Evolutionary conservation across 2,888 invertebrate species (phyloP).

Genomic region (Acanthopleura granulata): DNA sequence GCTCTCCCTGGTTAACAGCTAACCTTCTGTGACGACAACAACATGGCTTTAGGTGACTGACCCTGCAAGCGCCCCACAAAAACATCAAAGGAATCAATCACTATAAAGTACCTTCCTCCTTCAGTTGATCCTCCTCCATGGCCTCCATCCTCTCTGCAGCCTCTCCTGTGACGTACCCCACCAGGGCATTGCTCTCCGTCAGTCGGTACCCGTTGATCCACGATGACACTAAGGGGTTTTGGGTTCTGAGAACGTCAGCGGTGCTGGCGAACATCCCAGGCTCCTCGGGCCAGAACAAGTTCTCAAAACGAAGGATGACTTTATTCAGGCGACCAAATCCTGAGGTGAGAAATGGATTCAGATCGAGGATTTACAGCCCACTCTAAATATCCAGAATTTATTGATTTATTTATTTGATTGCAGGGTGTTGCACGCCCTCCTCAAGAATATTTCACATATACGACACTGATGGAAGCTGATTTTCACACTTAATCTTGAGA

Average conservation of each 20-base stretch:
- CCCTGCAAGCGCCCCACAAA: too few species aligned
- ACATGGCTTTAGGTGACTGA: too few species aligned
- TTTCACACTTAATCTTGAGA: too few species aligned
- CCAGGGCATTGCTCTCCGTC: not conserved
- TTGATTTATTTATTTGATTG: too few species aligned
- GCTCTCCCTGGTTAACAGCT: too few species aligned
- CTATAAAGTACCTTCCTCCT: slow-evolving; percentile 2
- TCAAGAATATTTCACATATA: too few species aligned
- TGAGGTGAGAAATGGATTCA: not conserved
- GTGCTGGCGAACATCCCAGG: slow-evolving; percentile 3
- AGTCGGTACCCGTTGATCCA: slow-evolving; percentile 15
- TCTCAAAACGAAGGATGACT: slow-evolving; percentile 16
- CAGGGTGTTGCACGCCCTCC: too few species aligned
- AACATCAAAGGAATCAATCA: too few species aligned
- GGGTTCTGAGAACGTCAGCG: not conserved
- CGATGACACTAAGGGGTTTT: not conserved
- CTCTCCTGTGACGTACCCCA: slow-evolving; percentile 3
- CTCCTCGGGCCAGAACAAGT: not conserved
- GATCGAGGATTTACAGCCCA: not conserved
- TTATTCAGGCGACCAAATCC: slow-evolving; percentile 15
- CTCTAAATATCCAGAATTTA: too few species aligned
- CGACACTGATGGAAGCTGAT: too few species aligned
- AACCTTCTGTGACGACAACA: too few species aligned
- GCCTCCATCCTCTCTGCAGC: not conserved
- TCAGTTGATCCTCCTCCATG: not conserved